A percentile compares a stretch with the other conserved stretches of the same genome.
Conservation (phyloP, 2,113 vertebrate species). For the Microcebus ravelobensis region DNA sequence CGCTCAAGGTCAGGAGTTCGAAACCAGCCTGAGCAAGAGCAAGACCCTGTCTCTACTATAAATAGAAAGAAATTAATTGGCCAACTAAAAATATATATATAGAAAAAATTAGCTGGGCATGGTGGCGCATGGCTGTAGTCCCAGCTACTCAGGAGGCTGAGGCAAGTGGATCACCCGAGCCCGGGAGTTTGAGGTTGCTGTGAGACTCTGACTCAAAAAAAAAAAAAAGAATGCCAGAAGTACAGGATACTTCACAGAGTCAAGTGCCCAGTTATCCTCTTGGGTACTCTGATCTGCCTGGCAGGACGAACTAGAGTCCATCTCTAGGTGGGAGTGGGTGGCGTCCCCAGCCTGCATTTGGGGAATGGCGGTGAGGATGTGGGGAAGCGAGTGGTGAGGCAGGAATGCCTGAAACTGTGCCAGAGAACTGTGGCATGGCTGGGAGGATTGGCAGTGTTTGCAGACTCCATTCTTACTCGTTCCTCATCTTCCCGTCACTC, state of each 20-base stretch:
- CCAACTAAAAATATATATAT: too few relatives aligned
- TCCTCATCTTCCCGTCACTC: not conserved
- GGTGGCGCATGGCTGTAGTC: too few relatives aligned
- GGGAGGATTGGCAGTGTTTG: not conserved
- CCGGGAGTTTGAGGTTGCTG: too few relatives aligned
- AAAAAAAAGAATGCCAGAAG: not conserved
- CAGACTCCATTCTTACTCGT: not conserved
- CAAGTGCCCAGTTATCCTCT: not conserved
- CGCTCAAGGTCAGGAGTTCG: too few relatives aligned
- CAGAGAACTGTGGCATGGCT: not conserved
- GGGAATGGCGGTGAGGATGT: slow-evolving; percentile 56
- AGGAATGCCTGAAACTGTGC: slow-evolving; percentile 26
- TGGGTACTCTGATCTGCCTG: slow-evolving; percentile 33
- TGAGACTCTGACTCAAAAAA: too few relatives aligned
- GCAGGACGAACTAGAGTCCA: slow-evolving; percentile 44
- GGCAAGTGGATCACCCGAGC: too few relatives aligned
- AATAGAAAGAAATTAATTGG: too few relatives aligned
- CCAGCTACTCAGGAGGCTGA: too few relatives aligned
- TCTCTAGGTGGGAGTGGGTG: slow-evolving; percentile 52
- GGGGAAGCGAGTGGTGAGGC: slow-evolving; percentile 11
- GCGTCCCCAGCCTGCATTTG: not conserved
- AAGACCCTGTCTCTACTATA: too few relatives aligned
- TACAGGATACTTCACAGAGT: slow-evolving; percentile 18
- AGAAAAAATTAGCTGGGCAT: too few relatives aligned
- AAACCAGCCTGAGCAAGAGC: too few relatives aligned